phyloP scores from a whole-genome alignment of 2,113 vertebrate species.

The Phaethornis superciliosus region DNA sequence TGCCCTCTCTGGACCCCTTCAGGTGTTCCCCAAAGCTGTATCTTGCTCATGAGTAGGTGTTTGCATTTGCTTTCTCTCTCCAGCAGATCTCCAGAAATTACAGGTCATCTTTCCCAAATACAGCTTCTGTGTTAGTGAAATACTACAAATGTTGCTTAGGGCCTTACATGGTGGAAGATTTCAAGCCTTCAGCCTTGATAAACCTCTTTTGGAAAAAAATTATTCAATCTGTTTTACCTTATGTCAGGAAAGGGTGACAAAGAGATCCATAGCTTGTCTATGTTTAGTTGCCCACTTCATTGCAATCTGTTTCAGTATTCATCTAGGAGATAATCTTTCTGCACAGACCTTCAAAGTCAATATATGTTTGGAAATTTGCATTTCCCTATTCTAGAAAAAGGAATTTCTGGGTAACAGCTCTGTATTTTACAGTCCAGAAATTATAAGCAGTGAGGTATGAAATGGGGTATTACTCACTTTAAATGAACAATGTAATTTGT shows the following conservation, averaged over 20 bases:
- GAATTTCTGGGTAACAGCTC: neutral
- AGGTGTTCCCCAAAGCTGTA: neutral
- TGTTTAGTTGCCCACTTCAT: neutral
- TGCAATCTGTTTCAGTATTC: neutral
- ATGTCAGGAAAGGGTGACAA: neutral
- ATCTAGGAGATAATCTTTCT: neutral
- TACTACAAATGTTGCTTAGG: neutral
- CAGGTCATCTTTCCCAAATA: neutral
- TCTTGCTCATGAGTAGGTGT: accelerated
- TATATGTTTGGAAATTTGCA: neutral
- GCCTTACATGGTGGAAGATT: neutral
- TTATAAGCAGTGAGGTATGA: neutral
- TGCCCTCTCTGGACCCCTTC: neutral
- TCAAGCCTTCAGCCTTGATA: neutral
- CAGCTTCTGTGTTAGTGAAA: neutral
- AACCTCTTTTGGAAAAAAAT: neutral
- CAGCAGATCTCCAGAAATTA: neutral
- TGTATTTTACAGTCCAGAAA: neutral
- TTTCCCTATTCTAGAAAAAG: neutral
- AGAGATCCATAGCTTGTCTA: neutral
- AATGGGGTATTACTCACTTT: neutral
- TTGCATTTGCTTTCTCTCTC: neutral
- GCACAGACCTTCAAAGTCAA: neutral
- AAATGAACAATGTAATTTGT: neutral
- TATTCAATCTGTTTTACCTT: neutral